A percentile compares a stretch with the other conserved stretches of the same genome.
Conservation (phyloP, 2,113 vertebrate genomes). For the Upupa epops region DNA sequence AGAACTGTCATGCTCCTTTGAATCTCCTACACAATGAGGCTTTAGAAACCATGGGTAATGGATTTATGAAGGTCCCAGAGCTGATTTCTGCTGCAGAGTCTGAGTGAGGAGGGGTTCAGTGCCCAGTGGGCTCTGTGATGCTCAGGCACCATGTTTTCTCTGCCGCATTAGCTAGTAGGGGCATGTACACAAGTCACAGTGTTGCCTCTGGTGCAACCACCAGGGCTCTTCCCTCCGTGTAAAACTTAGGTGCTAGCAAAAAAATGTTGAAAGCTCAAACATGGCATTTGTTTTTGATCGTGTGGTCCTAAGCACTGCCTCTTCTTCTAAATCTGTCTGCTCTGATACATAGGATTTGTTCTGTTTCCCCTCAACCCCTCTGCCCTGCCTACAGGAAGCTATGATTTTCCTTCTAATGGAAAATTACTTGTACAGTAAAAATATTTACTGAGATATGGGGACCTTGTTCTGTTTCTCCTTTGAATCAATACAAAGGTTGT, state of each 20-base stretch:
- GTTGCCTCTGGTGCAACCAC: not conserved
- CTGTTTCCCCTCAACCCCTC: not conserved
- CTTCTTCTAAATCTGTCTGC: not conserved
- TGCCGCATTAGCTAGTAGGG: not conserved
- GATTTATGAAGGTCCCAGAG: not conserved
- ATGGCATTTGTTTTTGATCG: not conserved
- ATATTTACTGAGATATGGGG: not conserved
- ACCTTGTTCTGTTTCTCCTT: not conserved
- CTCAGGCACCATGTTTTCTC: not conserved
- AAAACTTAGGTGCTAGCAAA: not conserved
- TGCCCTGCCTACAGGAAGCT: fast-evolving
- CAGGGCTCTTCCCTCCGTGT: not conserved
- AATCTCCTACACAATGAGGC: not conserved
- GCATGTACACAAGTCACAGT: fast-evolving
- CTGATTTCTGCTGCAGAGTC: not conserved
- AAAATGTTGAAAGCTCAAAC: not conserved
- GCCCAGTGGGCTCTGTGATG: not conserved
- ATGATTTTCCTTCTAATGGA: not conserved
- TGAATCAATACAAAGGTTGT: not conserved
- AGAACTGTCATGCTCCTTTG: not conserved
- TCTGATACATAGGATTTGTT: not conserved
- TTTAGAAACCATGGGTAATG: not conserved
- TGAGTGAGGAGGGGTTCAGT: not conserved
- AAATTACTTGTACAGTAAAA: not conserved
- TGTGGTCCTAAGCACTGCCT: not conserved